Conservation (phyloP, 2,797 vertebrate species). For the Leptodactylus fallax region DNA sequence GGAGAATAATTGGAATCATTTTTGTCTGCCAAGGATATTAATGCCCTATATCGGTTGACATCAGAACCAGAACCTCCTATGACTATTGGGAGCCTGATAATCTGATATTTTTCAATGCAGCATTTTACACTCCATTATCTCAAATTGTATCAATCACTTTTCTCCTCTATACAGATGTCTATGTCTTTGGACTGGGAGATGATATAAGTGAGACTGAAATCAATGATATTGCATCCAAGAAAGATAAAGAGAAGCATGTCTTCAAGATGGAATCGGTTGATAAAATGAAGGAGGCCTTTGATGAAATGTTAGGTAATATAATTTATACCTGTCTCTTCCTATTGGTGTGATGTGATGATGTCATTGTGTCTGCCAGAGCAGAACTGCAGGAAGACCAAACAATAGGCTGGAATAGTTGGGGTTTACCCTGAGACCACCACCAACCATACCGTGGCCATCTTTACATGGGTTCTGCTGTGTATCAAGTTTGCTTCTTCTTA, state of each 20-base stretch:
- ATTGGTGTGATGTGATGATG: not conserved
- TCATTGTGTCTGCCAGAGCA: too few relatives aligned
- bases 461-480: not conserved
- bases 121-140: not conserved
- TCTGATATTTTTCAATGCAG: too few relatives aligned
- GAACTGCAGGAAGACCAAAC: too few relatives aligned
- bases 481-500: not conserved
- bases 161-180: not conserved
- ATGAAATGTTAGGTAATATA: slow-evolving; percentile 28
- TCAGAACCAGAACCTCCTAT: too few relatives aligned
- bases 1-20: too few relatives aligned
- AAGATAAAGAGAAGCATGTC: not conserved
- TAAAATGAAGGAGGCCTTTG: slow-evolving; percentile 27
- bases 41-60: too few relatives aligned
- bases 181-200: not conserved
- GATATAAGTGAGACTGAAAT: slow-evolving; percentile 3
- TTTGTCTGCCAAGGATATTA: too few relatives aligned
- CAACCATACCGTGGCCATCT: too few relatives aligned
- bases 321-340: not conserved
- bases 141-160: not conserved
- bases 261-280: slow-evolving; percentile 6
- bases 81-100: too few relatives aligned
- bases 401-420: too few relatives aligned
- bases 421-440: too few relatives aligned
- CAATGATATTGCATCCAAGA: slow-evolving; percentile 45